Conservation (phyloP, 2,888 invertebrate species). For the Magallana nippona region DNA sequence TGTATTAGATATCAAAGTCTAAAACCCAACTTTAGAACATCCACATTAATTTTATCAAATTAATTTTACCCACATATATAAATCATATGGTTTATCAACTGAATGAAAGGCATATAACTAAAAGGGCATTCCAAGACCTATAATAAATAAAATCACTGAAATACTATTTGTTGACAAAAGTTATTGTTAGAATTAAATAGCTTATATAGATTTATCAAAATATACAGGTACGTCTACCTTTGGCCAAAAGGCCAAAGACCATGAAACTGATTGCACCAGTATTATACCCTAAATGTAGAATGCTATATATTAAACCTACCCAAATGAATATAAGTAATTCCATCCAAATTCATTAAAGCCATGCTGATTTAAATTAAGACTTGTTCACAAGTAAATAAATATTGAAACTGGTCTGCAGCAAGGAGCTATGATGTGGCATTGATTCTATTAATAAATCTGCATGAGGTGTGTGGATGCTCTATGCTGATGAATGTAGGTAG, state of each 20-base stretch:
- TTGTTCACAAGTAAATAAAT: constrained; percentile 26
- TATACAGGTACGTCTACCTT: constrained; percentile 9
- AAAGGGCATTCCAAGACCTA: no score
- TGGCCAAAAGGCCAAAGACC: constrained; percentile 33
- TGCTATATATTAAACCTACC: constrained; percentile 34
- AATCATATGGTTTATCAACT: no score
- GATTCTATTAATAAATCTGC: constrained; percentile 27
- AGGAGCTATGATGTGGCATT: constrained; percentile 33
- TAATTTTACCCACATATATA: no score
- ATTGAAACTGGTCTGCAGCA: constrained; percentile 21
- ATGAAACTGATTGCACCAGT: neutral
- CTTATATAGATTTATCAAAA: neutral
- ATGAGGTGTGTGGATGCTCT: constrained; percentile 17
- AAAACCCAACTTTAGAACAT: no score
- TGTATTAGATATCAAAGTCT: no score
- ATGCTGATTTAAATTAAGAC: constrained; percentile 9
- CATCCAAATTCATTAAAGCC: constrained; percentile 42
- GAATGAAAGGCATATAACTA: no score
- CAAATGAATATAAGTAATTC: constrained; percentile 41
- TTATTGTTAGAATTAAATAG: no score
- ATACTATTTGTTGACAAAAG: no score
- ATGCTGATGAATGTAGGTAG: constrained; percentile 20
- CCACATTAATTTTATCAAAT: no score
- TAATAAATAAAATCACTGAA: no score
- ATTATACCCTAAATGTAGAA: neutral